Percentiles rank a stretch among this genome's conserved stretches.
Evolutionary conservation across 2,797 vertebrate species (phyloP).

Genomic region (Aratinga solstitialis): DNA sequence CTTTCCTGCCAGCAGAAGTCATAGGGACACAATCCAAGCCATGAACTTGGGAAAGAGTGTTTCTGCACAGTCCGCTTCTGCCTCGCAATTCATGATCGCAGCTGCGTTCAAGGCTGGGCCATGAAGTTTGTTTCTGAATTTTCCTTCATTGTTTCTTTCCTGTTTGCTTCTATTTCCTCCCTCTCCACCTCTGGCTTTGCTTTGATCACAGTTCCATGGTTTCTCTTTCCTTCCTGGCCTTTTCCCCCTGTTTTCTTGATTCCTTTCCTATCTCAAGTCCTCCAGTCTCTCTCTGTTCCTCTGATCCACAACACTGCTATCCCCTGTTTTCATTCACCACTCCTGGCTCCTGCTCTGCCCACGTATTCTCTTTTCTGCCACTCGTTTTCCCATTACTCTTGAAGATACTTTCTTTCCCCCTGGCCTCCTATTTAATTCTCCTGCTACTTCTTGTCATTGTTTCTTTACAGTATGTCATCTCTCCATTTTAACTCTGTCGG

Average conservation of each 20-base stretch:
- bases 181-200: neutral
- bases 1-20: neutral
- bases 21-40: neutral
- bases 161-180: conserved; percentile 33
- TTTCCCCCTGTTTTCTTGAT: neutral
- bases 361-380: neutral
- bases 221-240: conserved; percentile 44
- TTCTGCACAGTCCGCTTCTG: neutral
- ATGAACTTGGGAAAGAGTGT: neutral
- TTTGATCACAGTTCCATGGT: conserved; percentile 9
- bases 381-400: neutral
- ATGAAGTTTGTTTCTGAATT: conserved; percentile 2
- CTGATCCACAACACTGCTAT: neutral
- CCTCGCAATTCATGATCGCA: neutral
- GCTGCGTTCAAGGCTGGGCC: neutral
- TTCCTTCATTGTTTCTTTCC: conserved; percentile 31
- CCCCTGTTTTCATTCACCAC: neutral
- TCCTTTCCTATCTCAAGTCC: neutral
- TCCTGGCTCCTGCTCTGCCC: neutral
- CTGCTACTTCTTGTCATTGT: neutral
- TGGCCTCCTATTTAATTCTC: neutral
- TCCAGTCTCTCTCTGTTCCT: neutral
- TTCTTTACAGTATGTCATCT: neutral
- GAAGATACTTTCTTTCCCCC: neutral
- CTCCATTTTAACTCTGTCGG: neutral